These are phyloP conservation scores for Caerostris extrusa DNA, from an alignment of 1,140 invertebrate species.

Conservation along the genomic window DNA sequence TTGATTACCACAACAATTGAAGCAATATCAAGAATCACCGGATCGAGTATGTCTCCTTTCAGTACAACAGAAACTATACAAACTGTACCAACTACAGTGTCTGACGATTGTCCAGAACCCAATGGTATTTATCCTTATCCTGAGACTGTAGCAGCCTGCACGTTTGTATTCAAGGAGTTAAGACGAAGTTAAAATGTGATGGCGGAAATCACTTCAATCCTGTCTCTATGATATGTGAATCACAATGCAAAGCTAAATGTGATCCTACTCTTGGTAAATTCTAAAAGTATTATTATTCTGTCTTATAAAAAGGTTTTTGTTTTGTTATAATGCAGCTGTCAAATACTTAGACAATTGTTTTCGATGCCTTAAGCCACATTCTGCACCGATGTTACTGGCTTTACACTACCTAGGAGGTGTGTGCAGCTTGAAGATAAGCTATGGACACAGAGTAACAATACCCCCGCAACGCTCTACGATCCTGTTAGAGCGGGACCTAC, in stretches of 20 bases:
- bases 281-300: no score
- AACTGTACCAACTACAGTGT: not conserved
- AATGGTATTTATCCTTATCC: conserved; percentile 12
- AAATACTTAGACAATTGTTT: no score
- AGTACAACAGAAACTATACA: not conserved
- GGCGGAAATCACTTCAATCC: conserved; percentile 55
- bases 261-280: conserved; percentile 64
- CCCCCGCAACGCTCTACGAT: no score
- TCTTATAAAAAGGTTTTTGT: no score
- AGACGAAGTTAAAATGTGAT: not conserved
- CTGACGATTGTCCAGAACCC: not conserved
- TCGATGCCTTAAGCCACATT: no score
- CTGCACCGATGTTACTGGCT: no score
- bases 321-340: no score
- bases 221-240: not conserved
- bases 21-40: not conserved
- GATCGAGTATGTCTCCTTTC: not conserved
- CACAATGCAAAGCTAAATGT: conserved; percentile 48
- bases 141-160: conserved; percentile 24
- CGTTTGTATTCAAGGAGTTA: conserved; percentile 7
- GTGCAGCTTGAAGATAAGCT: no score
- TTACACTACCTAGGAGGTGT: no score
- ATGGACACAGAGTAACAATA: no score
- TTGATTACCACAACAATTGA: not conserved
- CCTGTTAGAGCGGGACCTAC: no score